A percentile compares a stretch with the other conserved stretches of the same genome.
Evolutionary conservation across 2,888 invertebrate species (phyloP).

Genomic region (Protula sp.): DNA sequence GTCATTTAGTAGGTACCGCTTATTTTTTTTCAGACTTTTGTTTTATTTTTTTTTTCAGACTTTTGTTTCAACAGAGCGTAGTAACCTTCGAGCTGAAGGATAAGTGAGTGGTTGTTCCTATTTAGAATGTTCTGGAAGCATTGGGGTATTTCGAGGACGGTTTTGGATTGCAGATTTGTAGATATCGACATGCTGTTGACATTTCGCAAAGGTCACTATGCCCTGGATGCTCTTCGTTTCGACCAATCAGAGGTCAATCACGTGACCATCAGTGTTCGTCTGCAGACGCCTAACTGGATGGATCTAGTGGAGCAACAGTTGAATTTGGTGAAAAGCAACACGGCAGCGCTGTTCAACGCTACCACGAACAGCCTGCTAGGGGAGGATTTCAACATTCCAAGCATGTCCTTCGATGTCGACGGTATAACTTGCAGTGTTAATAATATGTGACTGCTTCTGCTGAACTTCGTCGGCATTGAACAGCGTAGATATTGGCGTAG

Average conservation of each 20-base stretch:
- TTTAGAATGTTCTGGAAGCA: too few relatives aligned
- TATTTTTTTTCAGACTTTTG: too few relatives aligned
- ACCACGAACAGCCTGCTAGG: constrained; percentile 46
- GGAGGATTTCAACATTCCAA: constrained; percentile 45
- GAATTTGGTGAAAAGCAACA: constrained; percentile 77
- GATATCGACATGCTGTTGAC: constrained; percentile 86
- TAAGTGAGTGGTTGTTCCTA: too few relatives aligned
- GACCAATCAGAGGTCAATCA: constrained; percentile 44
- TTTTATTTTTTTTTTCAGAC: too few relatives aligned
- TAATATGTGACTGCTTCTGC: too few relatives aligned
- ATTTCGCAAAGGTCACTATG: constrained; percentile 83
- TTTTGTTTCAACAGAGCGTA: too few relatives aligned
- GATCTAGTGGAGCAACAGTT: constrained; percentile 77
- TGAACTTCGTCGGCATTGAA: too few relatives aligned
- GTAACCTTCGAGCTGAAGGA: too few relatives aligned
- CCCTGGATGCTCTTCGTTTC: constrained; percentile 60
- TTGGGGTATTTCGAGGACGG: too few relatives aligned
- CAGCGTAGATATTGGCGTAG: too few relatives aligned
- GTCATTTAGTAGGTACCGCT: too few relatives aligned
- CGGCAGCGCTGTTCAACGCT: constrained; percentile 64
- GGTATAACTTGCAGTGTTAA: constrained; percentile 12
- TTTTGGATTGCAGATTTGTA: constrained; percentile 71
- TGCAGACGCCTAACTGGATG: constrained; percentile 83
- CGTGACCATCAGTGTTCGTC: constrained; percentile 60
- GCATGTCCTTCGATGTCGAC: constrained; percentile 42